phyloP scores from a whole-genome alignment of 2,113 vertebrate genomes.

The Trichomycterus rosablanca region DNA sequence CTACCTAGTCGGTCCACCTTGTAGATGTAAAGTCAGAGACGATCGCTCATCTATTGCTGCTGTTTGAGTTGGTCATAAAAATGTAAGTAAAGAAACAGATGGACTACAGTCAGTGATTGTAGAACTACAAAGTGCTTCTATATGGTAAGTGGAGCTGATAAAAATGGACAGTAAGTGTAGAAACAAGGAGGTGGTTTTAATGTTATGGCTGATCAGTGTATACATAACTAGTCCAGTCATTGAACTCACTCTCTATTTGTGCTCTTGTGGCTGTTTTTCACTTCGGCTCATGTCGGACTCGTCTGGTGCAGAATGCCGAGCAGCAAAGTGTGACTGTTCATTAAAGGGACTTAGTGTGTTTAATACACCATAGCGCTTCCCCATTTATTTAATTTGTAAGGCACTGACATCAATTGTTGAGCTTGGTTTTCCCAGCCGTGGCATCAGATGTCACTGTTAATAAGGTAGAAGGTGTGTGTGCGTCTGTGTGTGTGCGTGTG shows the following conservation, averaged over 20 bases:
- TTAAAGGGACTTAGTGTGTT: constrained; percentile 67
- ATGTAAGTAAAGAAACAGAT: too few species aligned
- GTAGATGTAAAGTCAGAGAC: too few species aligned
- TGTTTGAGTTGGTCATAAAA: too few species aligned
- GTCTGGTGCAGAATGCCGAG: constrained; percentile 57
- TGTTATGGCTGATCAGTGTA: too few species aligned
- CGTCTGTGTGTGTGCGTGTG: constrained; percentile 36
- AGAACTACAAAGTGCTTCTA: too few species aligned
- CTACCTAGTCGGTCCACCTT: too few species aligned
- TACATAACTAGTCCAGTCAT: constrained; percentile 50
- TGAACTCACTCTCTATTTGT: constrained; percentile 36
- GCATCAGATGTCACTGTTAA: constrained; percentile 73
- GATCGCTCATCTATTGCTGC: too few species aligned
- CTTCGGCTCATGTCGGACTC: constrained; percentile 40
- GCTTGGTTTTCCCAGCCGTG: constrained; percentile 73
- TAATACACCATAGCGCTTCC: constrained; percentile 72
- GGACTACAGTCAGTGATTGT: too few species aligned
- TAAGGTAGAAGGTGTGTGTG: constrained; percentile 60
- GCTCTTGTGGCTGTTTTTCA: constrained; percentile 55
- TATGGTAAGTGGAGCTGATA: too few species aligned
- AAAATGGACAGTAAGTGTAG: too few species aligned
- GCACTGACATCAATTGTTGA: constrained; percentile 78
- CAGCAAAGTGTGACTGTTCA: constrained; percentile 56
- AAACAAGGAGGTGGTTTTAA: too few species aligned
- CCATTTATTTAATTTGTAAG: constrained; percentile 79